phyloP scores from a whole-genome alignment of 2,113 vertebrate genomes.

The Pteronura brasiliensis region DNA sequence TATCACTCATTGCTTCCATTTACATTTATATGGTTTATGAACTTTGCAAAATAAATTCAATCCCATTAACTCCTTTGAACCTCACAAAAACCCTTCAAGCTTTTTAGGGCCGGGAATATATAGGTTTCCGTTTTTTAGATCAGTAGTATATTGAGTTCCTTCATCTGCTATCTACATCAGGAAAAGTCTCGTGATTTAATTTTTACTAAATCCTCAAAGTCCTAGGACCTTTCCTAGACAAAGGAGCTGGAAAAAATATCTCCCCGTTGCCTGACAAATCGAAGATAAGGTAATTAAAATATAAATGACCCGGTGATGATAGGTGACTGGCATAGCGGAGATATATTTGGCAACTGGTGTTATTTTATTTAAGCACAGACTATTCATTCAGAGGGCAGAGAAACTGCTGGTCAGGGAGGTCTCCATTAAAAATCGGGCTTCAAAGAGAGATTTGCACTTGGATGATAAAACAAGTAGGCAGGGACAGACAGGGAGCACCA shows the following conservation, averaged over 20 bases:
- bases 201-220: constrained; percentile 1
- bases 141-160: neutral
- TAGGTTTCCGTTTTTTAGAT: neutral
- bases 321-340: neutral
- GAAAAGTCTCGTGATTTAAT: neutral
- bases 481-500: neutral
- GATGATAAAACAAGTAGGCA: neutral
- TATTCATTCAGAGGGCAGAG: constrained; percentile 13
- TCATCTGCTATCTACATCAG: neutral
- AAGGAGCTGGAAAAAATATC: neutral
- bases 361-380: constrained; percentile 30
- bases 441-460: neutral
- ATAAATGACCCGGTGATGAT: constrained; percentile 6
- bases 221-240: neutral
- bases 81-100: neutral
- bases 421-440: neutral
- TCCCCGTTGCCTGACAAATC: neutral
- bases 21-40: neutral
- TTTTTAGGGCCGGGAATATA: neutral
- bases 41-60: neutral
- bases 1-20: neutral
- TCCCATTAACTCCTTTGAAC: neutral
- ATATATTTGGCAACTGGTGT: constrained; percentile 23
- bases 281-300: constrained; percentile 52
- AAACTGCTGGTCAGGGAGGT: constrained; percentile 27